phyloP scores from a whole-genome alignment of 2,888 invertebrate species.

The Hydraecia micacea region DNA sequence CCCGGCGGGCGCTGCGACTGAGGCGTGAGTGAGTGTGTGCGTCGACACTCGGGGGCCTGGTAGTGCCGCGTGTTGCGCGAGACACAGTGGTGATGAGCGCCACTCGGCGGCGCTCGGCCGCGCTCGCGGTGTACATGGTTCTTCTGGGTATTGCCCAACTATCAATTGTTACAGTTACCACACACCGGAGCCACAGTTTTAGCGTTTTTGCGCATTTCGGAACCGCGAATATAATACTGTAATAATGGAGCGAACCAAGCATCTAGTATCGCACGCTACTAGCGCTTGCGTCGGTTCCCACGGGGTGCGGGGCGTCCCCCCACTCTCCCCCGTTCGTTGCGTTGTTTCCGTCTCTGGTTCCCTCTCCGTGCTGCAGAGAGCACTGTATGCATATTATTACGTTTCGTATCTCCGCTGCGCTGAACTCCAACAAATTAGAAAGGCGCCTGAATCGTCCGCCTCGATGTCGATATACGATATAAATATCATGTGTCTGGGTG shows the following conservation, averaged over 20 bases:
- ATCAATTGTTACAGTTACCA: constrained; percentile 18
- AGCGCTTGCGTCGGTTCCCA: constrained; percentile 32
- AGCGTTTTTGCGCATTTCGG: constrained; percentile 46
- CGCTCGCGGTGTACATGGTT: constrained; percentile 9
- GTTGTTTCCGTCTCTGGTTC: constrained; percentile 33
- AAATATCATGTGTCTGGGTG: constrained; percentile 12
- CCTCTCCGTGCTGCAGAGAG: constrained; percentile 14
- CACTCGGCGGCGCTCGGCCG: background rate
- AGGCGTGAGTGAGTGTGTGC: background rate
- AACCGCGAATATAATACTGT: constrained; percentile 11
- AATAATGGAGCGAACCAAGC: constrained; percentile 16
- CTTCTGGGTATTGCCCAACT: constrained; percentile 45
- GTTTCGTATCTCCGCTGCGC: constrained; percentile 24
- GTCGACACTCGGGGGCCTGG: background rate
- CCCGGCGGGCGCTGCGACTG: background rate
- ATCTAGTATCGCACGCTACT: constrained; percentile 10
- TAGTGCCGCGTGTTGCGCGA: background rate
- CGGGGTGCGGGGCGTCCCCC: background rate
- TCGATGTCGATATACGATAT: constrained; percentile 25
- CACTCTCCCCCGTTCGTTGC: background rate
- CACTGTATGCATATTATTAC: constrained; percentile 20
- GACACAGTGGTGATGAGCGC: background rate
- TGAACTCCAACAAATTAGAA: constrained; percentile 48
- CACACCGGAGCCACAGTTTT: constrained; percentile 30
- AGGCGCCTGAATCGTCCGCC: constrained; percentile 37